Evolutionary conservation across 1,140 invertebrate genomes (phyloP).

Genomic region (Polypedilum vanderplanki): DNA sequence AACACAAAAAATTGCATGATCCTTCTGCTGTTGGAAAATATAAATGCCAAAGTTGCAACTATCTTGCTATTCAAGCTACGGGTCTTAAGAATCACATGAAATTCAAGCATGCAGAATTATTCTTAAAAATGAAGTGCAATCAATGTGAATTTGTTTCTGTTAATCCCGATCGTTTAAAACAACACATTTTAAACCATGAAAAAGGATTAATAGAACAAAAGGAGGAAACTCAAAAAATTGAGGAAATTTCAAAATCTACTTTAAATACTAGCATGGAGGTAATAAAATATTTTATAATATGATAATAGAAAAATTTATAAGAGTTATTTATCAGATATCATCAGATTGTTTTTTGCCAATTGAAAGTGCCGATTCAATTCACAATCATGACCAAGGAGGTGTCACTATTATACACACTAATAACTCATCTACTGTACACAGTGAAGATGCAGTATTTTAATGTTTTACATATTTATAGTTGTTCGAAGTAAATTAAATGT

Average conservation of each 20-base stretch:
- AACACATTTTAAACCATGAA: constrained; percentile 38
- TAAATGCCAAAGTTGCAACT: constrained; percentile 35
- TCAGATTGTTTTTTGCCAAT: constrained; percentile 48
- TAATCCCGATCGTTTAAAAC: constrained; percentile 33
- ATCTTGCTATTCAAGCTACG: constrained; percentile 37
- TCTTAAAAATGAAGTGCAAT: constrained; percentile 37
- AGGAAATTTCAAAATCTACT: constrained; percentile 26
- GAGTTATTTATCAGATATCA: constrained; percentile 33
- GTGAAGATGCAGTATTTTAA: background rate
- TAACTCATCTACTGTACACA: background rate
- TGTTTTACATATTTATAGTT: background rate
- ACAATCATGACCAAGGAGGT: constrained; percentile 53
- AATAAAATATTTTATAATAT: constrained; percentile 29
- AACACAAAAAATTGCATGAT: constrained; percentile 39
- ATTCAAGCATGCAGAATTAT: constrained; percentile 37
- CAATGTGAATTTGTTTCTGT: constrained; percentile 38
- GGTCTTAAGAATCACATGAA: constrained; percentile 37
- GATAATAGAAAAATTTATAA: constrained; percentile 10
- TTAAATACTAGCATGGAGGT: constrained; percentile 33
- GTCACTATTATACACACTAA: constrained; percentile 47
- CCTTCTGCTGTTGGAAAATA: constrained; percentile 30
- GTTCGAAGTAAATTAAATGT: background rate
- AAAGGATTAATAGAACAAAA: constrained; percentile 37
- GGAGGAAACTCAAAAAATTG: background rate
- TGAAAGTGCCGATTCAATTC: constrained; percentile 42